Base-by-base conservation (phyloP, 2,888 invertebrate genomes). In the Trissolcus japonicus region DNA sequence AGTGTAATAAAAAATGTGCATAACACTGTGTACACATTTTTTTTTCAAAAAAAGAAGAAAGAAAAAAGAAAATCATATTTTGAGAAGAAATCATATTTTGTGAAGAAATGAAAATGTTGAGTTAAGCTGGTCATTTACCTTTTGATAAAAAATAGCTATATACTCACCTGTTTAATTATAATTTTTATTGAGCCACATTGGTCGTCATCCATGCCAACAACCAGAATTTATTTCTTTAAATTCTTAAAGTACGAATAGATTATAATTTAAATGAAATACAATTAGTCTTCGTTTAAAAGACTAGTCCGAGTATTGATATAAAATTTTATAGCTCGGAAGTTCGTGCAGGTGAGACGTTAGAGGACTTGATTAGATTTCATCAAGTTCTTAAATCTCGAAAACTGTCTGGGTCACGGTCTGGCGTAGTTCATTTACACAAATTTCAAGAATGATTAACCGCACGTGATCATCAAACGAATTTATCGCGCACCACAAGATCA, bases 391-490 rank as follows among this genome's bases (percentile, higher is more conserved):
- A 75, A 54, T 69, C 54, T 17, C 19, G 57, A 61, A 56, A 40
- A 60, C 40, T 29, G 56, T 61, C 55, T 59, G 60, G 74, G 74
- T 74, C 74, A 74, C 46, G 74, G 74, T 71, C 76, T 76, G 65
- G 75, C 60, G 53, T 46, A 68, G 46, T 61, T 56, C 53, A 19
- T 50, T 25, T 35, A 53, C 48, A 29, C 40, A 21, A 51, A 66
- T 48, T 35, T 35, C 35, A 35, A 35, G 35, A 35, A 35, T 35
- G 35, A 35, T 9, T 35, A 50, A 57, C 35, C 51, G 51, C 19
- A 21, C 7, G 11, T 19, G 11, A 51, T 25, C 40, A 6, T 14
- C n/a, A 46, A n/a, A 46, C 16, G 46, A 46, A 6, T 35, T 46
- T 16, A 16, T 9, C 14, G n/a, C 1, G n/a, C 14, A 14, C 46